Conservation (phyloP, 1,140 invertebrate genomes). For the Rhagoletis zephyria region DNA sequence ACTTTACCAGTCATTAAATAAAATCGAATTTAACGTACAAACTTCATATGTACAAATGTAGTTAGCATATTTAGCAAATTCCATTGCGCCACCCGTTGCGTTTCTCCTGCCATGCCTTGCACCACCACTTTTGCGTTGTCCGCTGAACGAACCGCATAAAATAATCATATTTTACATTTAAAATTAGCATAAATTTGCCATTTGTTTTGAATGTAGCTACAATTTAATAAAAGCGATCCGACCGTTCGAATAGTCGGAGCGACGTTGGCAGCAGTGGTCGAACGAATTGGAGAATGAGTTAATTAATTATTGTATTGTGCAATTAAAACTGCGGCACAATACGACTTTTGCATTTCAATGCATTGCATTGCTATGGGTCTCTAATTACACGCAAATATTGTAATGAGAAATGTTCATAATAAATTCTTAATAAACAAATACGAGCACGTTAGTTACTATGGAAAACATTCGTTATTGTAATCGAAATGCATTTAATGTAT, state of each 20-base stretch:
- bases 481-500: background rate
- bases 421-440: slow-evolving; percentile 36
- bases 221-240: slow-evolving; percentile 3
- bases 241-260: background rate
- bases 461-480: background rate
- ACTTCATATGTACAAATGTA: background rate
- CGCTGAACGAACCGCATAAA: background rate
- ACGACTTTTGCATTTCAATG: slow-evolving; percentile 5
- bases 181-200: slow-evolving; percentile 48
- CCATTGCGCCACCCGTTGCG: background rate
- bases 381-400: slow-evolving; percentile 50
- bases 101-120: too few relatives aligned
- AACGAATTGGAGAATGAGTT: slow-evolving; percentile 18
- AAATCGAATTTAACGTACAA: slow-evolving; percentile 30
- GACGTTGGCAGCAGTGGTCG: background rate
- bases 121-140: background rate
- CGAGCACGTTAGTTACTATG: background rate
- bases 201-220: slow-evolving; percentile 27
- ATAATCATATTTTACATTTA: slow-evolving; percentile 42
- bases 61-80: slow-evolving; percentile 33
- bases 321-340: slow-evolving; percentile 32
- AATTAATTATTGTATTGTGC: slow-evolving; percentile 42
- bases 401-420: slow-evolving; percentile 44
- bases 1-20: background rate
- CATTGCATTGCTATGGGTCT: background rate